Base-by-base conservation (phyloP, 1,140 invertebrate genomes). In the Cylas formicarius region DNA sequence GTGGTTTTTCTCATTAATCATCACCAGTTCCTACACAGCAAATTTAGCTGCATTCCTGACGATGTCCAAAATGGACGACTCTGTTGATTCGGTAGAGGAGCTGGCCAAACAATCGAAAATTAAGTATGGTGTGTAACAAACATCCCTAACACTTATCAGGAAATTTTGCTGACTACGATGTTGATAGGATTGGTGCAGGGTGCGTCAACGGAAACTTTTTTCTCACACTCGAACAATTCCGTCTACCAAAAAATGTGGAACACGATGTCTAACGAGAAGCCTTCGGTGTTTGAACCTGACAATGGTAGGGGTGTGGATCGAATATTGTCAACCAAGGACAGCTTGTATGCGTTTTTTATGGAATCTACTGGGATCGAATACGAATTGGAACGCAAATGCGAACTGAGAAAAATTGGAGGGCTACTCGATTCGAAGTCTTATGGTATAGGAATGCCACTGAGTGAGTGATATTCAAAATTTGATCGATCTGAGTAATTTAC, bases 1-100 rank as follows among this genome's bases (percentile, higher is more conserved):
- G 91, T 96, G 90, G 90, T 93, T 96, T 60, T 97, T 96, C 61
- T 87, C 88, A 0, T 72, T 97, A 10, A 96, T 97, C 53, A 91
- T 97, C 69, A 87, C 92, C 9, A 91, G 90, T 9, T 94, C 91
- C 0, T 97, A 97, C 63, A 97, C 93, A 0, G 94, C 93, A 6
- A 96, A 96, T 69, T 71, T 97, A 40, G 92, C 94, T 2, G 94
- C 94, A 7, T 97, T 94, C 53, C 69, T 98, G 20, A 96, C 94
- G 0, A 83, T 85, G 14, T 86, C 86, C 5, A 72, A 84, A 0
- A 82, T 84, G 10, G 87, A 87, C 8, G 71, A 84, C 20, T 81
- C 91, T 70, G 51, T 54, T 24, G 35, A 54, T 44, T 80, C 74
- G 35, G 87, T 87, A 0, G 90, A 96, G 57, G 90, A 95, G 60